Conservation (phyloP, 2,113 vertebrate genomes). For the Corvus cornix region DNA sequence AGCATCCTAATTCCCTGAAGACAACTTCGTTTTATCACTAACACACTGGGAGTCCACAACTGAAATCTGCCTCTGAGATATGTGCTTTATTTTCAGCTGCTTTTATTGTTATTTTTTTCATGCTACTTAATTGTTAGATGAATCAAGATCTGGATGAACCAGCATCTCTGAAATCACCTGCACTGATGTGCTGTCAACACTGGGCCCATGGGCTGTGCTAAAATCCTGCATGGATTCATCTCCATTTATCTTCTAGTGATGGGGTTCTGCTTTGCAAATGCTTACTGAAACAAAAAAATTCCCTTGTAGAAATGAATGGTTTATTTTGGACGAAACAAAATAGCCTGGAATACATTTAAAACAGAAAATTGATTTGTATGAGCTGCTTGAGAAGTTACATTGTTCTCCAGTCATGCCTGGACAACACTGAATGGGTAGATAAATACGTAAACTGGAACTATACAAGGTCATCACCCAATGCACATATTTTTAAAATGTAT, state of each 20-base stretch:
- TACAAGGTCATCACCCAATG: neutral
- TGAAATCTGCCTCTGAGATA: neutral
- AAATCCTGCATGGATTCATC: neutral
- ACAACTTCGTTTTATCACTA: neutral
- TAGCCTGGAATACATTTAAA: neutral
- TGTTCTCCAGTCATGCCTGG: neutral
- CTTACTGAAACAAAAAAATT: neutral
- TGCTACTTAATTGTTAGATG: neutral
- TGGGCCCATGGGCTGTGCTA: neutral
- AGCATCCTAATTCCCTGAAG: constrained; percentile 51
- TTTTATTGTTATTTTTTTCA: neutral
- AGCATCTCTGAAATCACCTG: neutral
- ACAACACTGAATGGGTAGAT: neutral
- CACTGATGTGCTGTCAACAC: neutral
- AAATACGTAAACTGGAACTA: neutral
- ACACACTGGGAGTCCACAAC: neutral
- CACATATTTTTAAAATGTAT: neutral
- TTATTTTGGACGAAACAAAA: neutral
- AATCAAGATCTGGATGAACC: neutral
- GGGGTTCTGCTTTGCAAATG: neutral
- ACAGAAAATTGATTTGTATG: neutral
- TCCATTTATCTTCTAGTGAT: neutral
- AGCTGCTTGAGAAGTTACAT: neutral
- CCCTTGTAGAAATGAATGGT: neutral
- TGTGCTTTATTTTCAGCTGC: neutral